Conservation (phyloP, 92 coral and sea anemone species). For the Siderastrea radians region DNA sequence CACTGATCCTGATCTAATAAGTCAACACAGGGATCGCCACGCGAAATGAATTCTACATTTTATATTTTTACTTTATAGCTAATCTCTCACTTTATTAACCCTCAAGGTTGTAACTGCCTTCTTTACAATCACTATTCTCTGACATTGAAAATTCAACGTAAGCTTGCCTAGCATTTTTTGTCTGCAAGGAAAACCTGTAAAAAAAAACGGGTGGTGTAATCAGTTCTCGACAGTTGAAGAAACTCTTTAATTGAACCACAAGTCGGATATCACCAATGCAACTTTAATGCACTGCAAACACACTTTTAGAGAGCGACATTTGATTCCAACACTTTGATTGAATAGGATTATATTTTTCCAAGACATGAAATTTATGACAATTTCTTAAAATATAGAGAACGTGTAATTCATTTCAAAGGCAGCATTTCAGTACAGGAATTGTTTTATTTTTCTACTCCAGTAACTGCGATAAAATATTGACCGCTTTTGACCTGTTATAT, state of each 20-base stretch:
- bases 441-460: conserved; percentile 12
- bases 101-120: no score
- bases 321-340: not conserved
- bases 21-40: no score
- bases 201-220: conserved; percentile 5
- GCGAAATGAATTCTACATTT: no score
- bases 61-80: no score
- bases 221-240: not conserved
- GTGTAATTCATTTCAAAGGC: not conserved
- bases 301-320: not conserved
- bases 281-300: conserved; percentile 6
- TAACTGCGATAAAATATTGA: conserved; percentile 25
- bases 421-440: not conserved
- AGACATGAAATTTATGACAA: not conserved
- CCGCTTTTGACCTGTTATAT: conserved; percentile 29
- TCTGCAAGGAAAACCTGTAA: not conserved
- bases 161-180: no score
- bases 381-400: not conserved
- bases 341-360: not conserved
- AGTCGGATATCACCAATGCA: not conserved
- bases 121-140: no score
- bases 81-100: no score
- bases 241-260: not conserved
- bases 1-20: no score
- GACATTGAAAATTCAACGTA: no score